Evolutionary conservation across 2,888 invertebrate species (phyloP).

Genomic region (Dorcus hopei): DNA sequence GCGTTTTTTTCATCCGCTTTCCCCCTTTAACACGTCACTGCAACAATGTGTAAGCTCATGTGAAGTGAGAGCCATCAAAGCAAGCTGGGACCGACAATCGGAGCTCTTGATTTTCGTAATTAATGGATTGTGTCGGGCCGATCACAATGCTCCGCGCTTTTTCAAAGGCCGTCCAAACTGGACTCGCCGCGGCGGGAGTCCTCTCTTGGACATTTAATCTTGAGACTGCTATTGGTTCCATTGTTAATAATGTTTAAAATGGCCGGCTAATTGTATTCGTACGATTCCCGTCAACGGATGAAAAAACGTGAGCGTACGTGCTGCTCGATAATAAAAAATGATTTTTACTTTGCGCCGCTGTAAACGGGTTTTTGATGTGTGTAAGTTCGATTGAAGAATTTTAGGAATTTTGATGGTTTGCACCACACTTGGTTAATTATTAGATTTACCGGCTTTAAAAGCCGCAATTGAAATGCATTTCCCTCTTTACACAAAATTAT

Average conservation of each 20-base stretch:
- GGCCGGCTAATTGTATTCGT: constrained; percentile 21
- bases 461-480: too few species aligned
- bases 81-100: constrained; percentile 26
- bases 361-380: too few species aligned
- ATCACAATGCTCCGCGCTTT: constrained; percentile 17
- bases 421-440: too few species aligned
- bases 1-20: constrained; percentile 5
- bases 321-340: too few species aligned
- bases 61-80: constrained; percentile 21
- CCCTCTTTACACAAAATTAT: too few species aligned
- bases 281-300: not conserved
- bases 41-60: constrained; percentile 20
- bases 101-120: constrained; percentile 29
- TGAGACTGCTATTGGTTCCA: constrained; percentile 24
- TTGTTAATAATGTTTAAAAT: constrained; percentile 28
- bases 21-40: constrained; percentile 17
- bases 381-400: too few species aligned
- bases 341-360: too few species aligned
- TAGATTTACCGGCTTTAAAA: too few species aligned
- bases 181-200: constrained; percentile 17
- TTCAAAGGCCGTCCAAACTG: constrained; percentile 11
- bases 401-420: too few species aligned
- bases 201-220: constrained; percentile 18
- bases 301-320: not conserved
- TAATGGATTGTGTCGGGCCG: constrained; percentile 24